Evolutionary conservation across 2,113 vertebrate genomes (phyloP), one percentile per base, ranked within the genome.

Genomic region (Sprattus sprattus): DNA sequence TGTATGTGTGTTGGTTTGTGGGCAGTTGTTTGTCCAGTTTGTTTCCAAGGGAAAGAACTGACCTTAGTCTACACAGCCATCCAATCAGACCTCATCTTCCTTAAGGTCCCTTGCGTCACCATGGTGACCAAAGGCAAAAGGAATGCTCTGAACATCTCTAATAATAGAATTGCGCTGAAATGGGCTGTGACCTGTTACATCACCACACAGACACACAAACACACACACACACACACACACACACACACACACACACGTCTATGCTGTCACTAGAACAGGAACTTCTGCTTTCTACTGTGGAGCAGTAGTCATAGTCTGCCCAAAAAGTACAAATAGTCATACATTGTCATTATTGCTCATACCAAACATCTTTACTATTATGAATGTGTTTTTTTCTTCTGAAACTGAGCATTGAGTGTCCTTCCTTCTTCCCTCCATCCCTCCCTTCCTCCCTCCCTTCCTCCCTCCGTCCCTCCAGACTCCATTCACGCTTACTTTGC

Each of bases 401-500:
- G 22, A 22, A n/a, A 64, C 60, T n/a, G n/a, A 39, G 39, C 39
- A 45, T 13, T 18, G 39, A 22, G 54, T 22, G 18, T 20, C 54
- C 20, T 16, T 25, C 22, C 64, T 67, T 2, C 39, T 39, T 18
- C 71, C 28, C 28, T 39, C 25, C 25, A 1, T 28, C 64, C 25
- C 64, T 67, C n/a, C 22, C 6, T 10, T n/a, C 22, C 60, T 28
- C 25, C 28, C 9, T 13, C 10, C 25, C 11, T 15, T 13, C 25
- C 13, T 13, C 28, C 10, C 15, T 16, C 28, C 39, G 32, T 78
- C 71, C 11, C 22, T 46, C 92, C 93, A 97, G 96, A 97, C 95
- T 0, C 96, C 96, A 0, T 96, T 97, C 91, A 97, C 95, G 1
- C 95, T 97, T 85, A 98, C 97, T 10, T 90, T 96, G 90, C 94